phyloP scores from a whole-genome alignment of 2,797 vertebrate genomes.

The Morus bassanus region DNA sequence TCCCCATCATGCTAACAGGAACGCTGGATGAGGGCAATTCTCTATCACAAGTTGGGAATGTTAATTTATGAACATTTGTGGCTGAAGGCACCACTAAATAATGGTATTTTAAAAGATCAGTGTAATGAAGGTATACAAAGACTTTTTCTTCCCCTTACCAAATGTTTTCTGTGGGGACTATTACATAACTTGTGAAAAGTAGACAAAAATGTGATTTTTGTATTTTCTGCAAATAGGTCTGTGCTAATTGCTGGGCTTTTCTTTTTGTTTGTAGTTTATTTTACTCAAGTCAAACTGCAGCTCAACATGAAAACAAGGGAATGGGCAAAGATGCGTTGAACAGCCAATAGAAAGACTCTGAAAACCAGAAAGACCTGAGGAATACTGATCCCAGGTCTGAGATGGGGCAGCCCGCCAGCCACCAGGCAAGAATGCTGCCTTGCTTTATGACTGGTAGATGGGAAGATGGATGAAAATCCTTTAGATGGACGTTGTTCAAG shows the following conservation, averaged over 20 bases:
- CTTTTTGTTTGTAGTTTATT: neutral
- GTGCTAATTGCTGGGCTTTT: neutral
- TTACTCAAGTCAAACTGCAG: neutral
- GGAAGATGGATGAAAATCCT: neutral
- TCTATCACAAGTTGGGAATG: neutral
- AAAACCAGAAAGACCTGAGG: neutral
- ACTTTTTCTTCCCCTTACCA: neutral
- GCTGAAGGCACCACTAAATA: neutral
- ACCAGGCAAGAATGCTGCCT: neutral
- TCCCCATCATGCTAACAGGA: neutral
- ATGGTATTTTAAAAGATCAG: neutral
- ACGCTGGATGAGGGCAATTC: neutral
- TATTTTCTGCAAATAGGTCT: neutral
- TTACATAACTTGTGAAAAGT: slow-evolving; percentile 1
- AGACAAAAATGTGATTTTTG: neutral
- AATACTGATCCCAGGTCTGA: neutral
- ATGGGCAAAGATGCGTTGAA: neutral
- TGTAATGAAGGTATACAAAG: neutral
- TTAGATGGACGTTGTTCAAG: neutral
- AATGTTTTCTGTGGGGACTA: slow-evolving; percentile 11
- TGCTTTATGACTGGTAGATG: neutral
- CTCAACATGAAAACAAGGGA: neutral
- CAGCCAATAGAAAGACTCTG: neutral
- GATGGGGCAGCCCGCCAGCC: neutral
- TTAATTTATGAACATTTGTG: slow-evolving; percentile 38